Evolutionary conservation across 2,888 invertebrate genomes (phyloP), one percentile per base, ranked within the genome.

Genomic region (Cheilosia variabilis): DNA sequence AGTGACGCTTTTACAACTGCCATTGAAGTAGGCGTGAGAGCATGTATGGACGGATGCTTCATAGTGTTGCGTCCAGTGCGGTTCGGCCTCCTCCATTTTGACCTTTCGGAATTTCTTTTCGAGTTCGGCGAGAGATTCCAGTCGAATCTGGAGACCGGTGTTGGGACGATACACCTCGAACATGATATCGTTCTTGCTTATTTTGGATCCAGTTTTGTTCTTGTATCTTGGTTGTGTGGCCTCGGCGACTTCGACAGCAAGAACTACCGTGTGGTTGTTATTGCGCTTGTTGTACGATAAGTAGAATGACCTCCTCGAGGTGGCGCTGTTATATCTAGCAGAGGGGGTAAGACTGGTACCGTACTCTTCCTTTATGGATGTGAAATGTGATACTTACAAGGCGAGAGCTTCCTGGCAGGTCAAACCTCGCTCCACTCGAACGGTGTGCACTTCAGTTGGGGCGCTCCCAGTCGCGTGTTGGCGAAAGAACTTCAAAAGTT

Each of bases 21-120:
- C 95, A 88, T 95, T 96, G 98, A 98, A 98, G 93, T 97, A 98
- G 6, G 97, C 97, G 93, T 99, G 99, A 87, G 96, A 97, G 92
- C 99, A 99, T 0, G 96, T 96, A 63, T 95, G 94, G 76, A 96
- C 95, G 22, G 98, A 97, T 1, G 96, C 94, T 75, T 95, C 94
- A 92, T 97, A 98, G 92, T 98, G 98, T 89, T 96, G 96, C 58
- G 95, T 95, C 99, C 99, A 99, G 89, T 96, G 95, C 17, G 94
- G 92, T 93, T 98, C 96, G 0, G 98, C 99, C 88, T 97, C 97
- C 45, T 95, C 94, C 62, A 94, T 93, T 69, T 88, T 90, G 37
- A 96, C 96, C 92, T 96, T 96, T 91, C 96, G 96, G 93, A 98
- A 99, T 91, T 98, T 98, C 93, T 97, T 97, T 92, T 97, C 97